Percentiles rank a stretch among this genome's conserved stretches.
These are phyloP conservation scores for Percopsis omiscomaycus DNA, from an alignment of 2,797 vertebrate genomes.

Conservation along the genomic window DNA sequence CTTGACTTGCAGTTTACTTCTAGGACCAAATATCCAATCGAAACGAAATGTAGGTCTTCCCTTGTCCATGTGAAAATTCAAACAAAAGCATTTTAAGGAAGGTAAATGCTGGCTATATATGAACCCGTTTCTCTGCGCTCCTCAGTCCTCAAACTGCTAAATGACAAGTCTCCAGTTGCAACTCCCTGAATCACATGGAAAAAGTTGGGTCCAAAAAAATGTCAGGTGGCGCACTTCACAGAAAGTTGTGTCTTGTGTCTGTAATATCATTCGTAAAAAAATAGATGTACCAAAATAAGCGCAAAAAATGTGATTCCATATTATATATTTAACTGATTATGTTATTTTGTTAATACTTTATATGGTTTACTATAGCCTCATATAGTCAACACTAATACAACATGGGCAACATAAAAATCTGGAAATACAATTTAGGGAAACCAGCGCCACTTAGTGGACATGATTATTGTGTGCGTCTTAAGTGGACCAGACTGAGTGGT, in stretches of 20 bases:
- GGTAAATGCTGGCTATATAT: background rate
- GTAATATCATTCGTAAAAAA: background rate
- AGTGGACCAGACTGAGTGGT: no score
- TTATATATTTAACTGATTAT: background rate
- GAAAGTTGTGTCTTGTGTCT: background rate
- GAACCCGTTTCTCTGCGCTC: background rate
- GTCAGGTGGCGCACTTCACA: constrained; percentile 30
- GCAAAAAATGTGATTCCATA: no score
- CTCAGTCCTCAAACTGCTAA: constrained; percentile 16
- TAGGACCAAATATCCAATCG: constrained; percentile 13
- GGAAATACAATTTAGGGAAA: background rate
- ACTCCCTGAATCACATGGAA: constrained; percentile 35
- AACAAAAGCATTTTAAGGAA: constrained; percentile 44
- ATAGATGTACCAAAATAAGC: no score
- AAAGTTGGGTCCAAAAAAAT: constrained; percentile 41
- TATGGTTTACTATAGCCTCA: no score
- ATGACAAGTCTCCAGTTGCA: constrained; percentile 33
- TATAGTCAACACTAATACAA: no score
- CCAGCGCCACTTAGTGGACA: constrained; percentile 53
- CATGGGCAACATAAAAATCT: no score
- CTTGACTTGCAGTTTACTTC: constrained; percentile 9
- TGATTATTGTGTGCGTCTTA: background rate
- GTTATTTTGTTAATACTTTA: background rate
- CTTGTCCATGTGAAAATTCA: constrained; percentile 1
- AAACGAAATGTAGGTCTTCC: background rate